phyloP scores from a whole-genome alignment of 2,888 invertebrate species.

The Ophioninae sp. region DNA sequence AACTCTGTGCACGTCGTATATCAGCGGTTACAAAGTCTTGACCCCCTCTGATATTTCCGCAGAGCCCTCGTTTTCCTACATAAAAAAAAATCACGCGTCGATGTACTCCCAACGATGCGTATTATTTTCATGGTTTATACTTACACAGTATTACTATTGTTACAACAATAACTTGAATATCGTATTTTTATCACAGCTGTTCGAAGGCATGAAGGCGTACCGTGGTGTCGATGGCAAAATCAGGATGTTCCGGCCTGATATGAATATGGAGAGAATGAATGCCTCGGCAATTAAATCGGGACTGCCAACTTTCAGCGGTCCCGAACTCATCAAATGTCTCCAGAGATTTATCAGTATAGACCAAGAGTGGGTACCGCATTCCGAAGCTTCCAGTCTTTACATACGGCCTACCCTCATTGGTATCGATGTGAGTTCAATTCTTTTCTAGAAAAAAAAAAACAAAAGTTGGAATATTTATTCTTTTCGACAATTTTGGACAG shows the following conservation, averaged over 20 bases:
- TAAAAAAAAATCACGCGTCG: background rate
- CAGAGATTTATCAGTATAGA: slow-evolving; percentile 93
- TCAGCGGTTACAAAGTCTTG: slow-evolving; percentile 32
- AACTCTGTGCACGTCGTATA: slow-evolving; percentile 1
- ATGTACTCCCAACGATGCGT: background rate
- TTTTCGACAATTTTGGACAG: too few species aligned
- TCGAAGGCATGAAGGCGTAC: slow-evolving; percentile 99
- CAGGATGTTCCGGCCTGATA: slow-evolving; percentile 95
- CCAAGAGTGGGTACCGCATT: slow-evolving; percentile 98
- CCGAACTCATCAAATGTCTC: slow-evolving; percentile 93
- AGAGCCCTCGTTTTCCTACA: slow-evolving; percentile 1
- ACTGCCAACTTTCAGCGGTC: slow-evolving; percentile 93
- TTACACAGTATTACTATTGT: slow-evolving; percentile 3
- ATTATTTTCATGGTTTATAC: background rate
- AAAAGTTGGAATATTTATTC: too few species aligned
- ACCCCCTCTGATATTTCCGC: slow-evolving; percentile 26
- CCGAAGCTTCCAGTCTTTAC: slow-evolving; percentile 94
- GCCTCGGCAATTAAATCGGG: slow-evolving; percentile 91
- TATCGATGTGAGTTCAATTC: slow-evolving; percentile 90
- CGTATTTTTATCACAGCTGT: slow-evolving; percentile 85
- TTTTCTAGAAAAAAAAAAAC: too few species aligned
- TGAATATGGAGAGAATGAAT: slow-evolving; percentile 97
- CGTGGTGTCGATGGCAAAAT: slow-evolving; percentile 95
- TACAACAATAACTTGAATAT: slow-evolving; percentile 4
- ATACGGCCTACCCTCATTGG: slow-evolving; percentile 98